phyloP scores from a whole-genome alignment of 1,140 invertebrate species.

The Telenomus remus region DNA sequence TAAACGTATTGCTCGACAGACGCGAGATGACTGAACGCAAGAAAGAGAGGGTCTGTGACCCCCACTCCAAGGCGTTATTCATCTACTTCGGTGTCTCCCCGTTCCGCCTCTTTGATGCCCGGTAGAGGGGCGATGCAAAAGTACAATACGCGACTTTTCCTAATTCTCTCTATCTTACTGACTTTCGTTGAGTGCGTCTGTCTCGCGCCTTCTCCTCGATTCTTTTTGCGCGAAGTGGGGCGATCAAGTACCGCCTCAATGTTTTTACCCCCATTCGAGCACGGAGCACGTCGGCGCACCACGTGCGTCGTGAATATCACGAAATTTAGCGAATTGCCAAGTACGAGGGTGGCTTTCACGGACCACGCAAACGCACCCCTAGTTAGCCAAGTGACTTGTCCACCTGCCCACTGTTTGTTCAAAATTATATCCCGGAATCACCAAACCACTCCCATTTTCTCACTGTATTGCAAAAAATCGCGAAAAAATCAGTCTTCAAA shows the following conservation, averaged over 20 bases:
- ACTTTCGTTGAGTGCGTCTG: slow-evolving; percentile 19
- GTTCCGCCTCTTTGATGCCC: slow-evolving; percentile 40
- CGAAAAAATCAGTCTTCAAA: too few relatives aligned
- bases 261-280: slow-evolving; percentile 46
- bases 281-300: slow-evolving; percentile 32
- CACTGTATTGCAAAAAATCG: too few relatives aligned
- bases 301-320: slow-evolving; percentile 39
- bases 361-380: slow-evolving; percentile 37
- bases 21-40: slow-evolving; percentile 71
- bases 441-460: slow-evolving; percentile 62
- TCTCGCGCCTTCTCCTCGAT: slow-evolving; percentile 37
- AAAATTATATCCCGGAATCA: slow-evolving; percentile 19
- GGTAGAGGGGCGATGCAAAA: slow-evolving; percentile 34
- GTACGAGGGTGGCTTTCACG: slow-evolving; percentile 32
- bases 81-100: slow-evolving; percentile 37
- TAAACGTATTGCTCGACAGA: slow-evolving; percentile 68
- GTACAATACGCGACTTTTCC: slow-evolving; percentile 34
- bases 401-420: slow-evolving; percentile 53
- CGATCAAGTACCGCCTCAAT: slow-evolving; percentile 46
- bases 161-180: slow-evolving; percentile 9
- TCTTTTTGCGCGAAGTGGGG: slow-evolving; percentile 24
- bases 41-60: slow-evolving; percentile 59
- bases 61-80: slow-evolving; percentile 41
- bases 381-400: slow-evolving; percentile 52
- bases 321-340: slow-evolving; percentile 34